Conservation (phyloP, 2,113 vertebrate species). For the Apeltes quadracus region DNA sequence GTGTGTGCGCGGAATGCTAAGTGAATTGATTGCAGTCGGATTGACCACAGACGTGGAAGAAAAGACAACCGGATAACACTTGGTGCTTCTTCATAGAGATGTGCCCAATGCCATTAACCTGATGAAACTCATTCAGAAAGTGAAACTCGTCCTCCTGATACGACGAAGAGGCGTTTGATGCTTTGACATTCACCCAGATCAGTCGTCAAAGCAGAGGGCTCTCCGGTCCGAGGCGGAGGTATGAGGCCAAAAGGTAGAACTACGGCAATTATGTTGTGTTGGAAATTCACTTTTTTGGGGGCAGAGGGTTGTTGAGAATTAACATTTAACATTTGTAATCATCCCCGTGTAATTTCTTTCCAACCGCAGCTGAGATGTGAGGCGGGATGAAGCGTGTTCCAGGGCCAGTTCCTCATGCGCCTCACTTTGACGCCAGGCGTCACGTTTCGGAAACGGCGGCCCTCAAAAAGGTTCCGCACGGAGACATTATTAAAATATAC, state of each 20-base stretch:
- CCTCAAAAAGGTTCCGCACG: constrained; percentile 5
- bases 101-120: neutral
- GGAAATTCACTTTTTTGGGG: neutral
- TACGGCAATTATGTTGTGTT: neutral
- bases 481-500: constrained; percentile 20
- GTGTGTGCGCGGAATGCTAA: constrained; percentile 41
- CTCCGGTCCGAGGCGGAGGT: constrained; percentile 47
- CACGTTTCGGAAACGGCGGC: neutral
- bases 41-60: constrained; percentile 26
- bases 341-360: neutral
- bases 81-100: neutral
- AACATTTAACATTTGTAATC: neutral
- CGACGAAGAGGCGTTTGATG: constrained; percentile 25
- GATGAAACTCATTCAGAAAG: constrained; percentile 4
- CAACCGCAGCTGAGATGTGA: neutral
- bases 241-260: constrained; percentile 1
- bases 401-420: too few relatives aligned
- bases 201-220: constrained; percentile 50
- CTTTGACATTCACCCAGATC: too few relatives aligned
- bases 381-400: neutral
- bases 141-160: constrained; percentile 34
- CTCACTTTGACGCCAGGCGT: neutral
- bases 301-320: neutral
- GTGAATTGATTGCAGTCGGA: constrained; percentile 29
- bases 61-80: constrained; percentile 24